Base-by-base conservation (phyloP, 2,888 invertebrate species). In the Reticulitermes lucifugus region DNA sequence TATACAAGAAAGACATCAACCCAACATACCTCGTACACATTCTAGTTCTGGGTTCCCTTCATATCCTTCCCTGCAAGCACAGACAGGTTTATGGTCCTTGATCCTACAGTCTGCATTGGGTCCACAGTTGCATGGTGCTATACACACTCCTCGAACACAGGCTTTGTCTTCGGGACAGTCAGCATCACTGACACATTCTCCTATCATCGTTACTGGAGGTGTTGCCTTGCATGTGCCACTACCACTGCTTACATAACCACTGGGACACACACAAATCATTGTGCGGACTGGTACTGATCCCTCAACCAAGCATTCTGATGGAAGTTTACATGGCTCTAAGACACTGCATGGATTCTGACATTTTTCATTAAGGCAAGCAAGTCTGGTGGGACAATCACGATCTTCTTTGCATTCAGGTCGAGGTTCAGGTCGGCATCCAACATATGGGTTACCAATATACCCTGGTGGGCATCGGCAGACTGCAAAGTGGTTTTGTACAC, bases 231-330 rank as follows among this genome's bases (percentile, higher is more conserved):
- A 97, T 71, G 95, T 94, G 81, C 96, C 96, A 88, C 94, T 95
- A 84, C 97, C 97, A 87, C 95, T 95, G 90, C 96, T 96, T 6
- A 97, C 94, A 89, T 96, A 97, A 29, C 98, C 98, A 83, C 96
- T 96, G 46, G 97, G 96, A 89, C 98, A 98, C 5, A 96, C 94
- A 89, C 98, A 98, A 65, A 97, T 93, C 96, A 98, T 96, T 0
- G 97, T 97, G 87, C 97, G 93, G 10, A 97, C 96, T 0, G 98
- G 97, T 46, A 95, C 90, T 7, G 97, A 96, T 0, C 95, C 94
- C 43, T 96, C 94, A 0, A 97, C 97, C 90, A 95, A 94, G 89
- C 98, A 98, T 87, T 94, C 94, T 0, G 97, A 95, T 60, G 97
- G 97, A 83, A 93, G 92, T 77, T 94, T 93, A 89, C 98, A 98